Evolutionary conservation across 2,113 vertebrate species (phyloP).

Genomic region (Ascaphus truei): DNA sequence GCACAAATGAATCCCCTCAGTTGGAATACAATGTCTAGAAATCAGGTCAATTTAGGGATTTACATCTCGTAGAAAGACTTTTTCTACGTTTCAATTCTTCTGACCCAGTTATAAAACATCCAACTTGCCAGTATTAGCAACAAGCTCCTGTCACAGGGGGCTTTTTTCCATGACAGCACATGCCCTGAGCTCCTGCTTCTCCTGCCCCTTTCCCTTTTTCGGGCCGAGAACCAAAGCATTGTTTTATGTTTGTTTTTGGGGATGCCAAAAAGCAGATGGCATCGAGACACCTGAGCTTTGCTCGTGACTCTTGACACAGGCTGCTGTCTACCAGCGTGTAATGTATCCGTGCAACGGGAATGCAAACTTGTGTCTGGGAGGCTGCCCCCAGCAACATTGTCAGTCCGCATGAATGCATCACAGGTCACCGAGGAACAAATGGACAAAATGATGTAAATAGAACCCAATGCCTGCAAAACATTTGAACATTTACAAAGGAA

Average conservation of each 20-base stretch:
- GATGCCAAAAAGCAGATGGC: not conserved
- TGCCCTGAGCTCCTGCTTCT: not conserved
- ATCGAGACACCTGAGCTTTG: slow-evolving; percentile 9
- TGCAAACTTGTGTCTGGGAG: not conserved
- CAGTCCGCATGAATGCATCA: no score
- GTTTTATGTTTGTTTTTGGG: not conserved
- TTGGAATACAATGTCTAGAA: no score
- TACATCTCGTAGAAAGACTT: no score
- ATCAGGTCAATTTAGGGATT: no score
- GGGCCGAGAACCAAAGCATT: not conserved
- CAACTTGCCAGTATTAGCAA: not conserved
- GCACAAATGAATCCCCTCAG: no score
- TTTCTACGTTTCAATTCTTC: no score
- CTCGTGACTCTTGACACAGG: not conserved
- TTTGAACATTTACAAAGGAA: no score
- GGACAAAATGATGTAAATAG: no score
- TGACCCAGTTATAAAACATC: no score
- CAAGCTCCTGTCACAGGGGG: not conserved
- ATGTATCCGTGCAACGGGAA: not conserved
- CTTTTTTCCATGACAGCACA: not conserved
- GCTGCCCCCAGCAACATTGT: not conserved
- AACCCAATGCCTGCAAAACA: no score
- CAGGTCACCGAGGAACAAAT: no score
- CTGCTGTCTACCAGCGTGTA: not conserved
- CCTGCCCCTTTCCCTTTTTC: not conserved